phyloP scores from a whole-genome alignment of 2,113 vertebrate species.

The Macaca nemestrina region DNA sequence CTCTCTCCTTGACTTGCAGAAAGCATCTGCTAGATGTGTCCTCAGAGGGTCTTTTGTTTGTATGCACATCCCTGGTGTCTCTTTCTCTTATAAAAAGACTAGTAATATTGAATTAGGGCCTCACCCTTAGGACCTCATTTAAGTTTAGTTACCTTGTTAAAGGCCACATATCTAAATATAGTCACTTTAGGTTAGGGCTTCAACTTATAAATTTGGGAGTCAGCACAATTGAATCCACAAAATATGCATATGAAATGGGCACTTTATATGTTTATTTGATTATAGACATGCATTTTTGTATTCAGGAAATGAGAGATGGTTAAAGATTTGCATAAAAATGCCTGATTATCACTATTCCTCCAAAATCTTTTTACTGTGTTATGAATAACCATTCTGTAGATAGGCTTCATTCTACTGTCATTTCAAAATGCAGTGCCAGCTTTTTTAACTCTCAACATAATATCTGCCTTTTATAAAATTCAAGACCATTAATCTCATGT shows the following conservation, averaged over 20 bases:
- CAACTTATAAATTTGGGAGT: background rate
- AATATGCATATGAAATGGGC: background rate
- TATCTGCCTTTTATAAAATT: slow-evolving; percentile 38
- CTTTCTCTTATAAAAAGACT: background rate
- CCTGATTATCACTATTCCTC: background rate
- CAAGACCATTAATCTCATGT: slow-evolving; percentile 57
- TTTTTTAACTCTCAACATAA: slow-evolving; percentile 28
- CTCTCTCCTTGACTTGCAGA: background rate
- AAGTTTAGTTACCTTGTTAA: background rate
- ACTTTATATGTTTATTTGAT: background rate
- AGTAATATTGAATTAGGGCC: background rate
- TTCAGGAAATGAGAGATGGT: background rate
- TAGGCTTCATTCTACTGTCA: background rate
- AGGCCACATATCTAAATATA: background rate
- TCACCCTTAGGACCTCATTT: background rate
- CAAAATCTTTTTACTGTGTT: background rate
- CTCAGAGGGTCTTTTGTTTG: background rate
- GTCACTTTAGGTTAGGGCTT: background rate
- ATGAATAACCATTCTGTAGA: background rate
- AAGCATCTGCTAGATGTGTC: background rate
- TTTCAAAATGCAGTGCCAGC: background rate
- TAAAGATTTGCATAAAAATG: background rate
- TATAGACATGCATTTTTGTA: background rate
- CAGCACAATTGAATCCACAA: background rate
- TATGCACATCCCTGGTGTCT: background rate